Evolutionary conservation across 1,140 invertebrate species (phyloP).

Genomic region (Marisa cornuarietis): DNA sequence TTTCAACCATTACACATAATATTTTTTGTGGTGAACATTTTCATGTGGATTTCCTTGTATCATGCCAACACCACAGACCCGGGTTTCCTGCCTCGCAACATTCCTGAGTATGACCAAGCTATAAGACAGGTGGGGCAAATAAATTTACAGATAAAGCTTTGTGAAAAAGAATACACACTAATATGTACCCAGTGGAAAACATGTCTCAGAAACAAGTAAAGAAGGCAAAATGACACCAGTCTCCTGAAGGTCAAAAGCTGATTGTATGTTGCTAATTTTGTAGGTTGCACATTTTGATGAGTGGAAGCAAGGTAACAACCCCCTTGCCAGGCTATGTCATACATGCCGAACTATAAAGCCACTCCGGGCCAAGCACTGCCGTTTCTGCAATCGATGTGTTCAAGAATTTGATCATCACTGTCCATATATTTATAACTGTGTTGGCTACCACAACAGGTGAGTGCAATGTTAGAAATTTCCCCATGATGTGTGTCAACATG

Average conservation of each 20-base stretch:
- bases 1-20: slow-evolving; percentile 85
- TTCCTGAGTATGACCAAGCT: slow-evolving; percentile 86
- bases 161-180: too few species aligned
- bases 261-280: slow-evolving; percentile 14
- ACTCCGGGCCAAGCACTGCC: slow-evolving; percentile 88
- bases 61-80: slow-evolving; percentile 88
- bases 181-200: too few species aligned
- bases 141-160: too few species aligned
- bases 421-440: slow-evolving; percentile 94
- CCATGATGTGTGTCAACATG: not conserved
- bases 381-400: slow-evolving; percentile 90
- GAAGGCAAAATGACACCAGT: not conserved
- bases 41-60: slow-evolving; percentile 94
- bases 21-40: slow-evolving; percentile 87
- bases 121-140: slow-evolving; percentile 72
- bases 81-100: slow-evolving; percentile 87
- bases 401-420: slow-evolving; percentile 95
- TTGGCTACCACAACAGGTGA: slow-evolving; percentile 69
- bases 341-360: slow-evolving; percentile 87
- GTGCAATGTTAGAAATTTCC: slow-evolving; percentile 8
- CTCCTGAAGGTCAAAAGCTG: not conserved
- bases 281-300: slow-evolving; percentile 88
- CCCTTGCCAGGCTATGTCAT: slow-evolving; percentile 86
- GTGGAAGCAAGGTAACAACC: slow-evolving; percentile 86
- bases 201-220: too few species aligned